Evolutionary conservation across 2,797 vertebrate species (phyloP), one percentile per base, ranked within the genome.

Genomic region (Hemitrygon akajei): DNA sequence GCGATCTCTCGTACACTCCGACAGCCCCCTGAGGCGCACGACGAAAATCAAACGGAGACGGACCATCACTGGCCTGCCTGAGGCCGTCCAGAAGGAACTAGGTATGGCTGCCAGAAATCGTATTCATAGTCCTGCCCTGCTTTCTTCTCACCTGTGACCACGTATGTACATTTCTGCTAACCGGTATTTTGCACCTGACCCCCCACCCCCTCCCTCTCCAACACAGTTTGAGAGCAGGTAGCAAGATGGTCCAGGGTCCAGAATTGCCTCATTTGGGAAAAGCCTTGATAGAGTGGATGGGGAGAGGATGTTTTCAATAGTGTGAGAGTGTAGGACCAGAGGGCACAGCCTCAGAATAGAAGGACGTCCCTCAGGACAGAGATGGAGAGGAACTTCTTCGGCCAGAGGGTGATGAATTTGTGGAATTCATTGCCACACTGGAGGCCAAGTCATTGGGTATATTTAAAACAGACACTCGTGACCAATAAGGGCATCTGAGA

Each of bases 11-110:
- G 98, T 98, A 98, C 98, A 98, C 97, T 98, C 98, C 97, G 98
- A 99, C 97, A 99, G 98, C 96, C 97, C 99, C 97, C 98, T 98
- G 97, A 99, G 98, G 96, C 98, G 98, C 96, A 97, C 98, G 98
- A 99, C 98, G 98, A 99, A 99, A 98, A 98, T 99, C 98, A 99
- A 98, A 98, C 98, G 99, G 98, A 98, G 99, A 99, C 99, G 99
- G 98, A 99, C 99, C 97, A 99, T 99, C 97, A 98, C 99, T 98
- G 99, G 99, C 97, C 96, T 99, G 96, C 99, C 99, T 97, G 98
- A 99, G 98, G 97, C 96, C 98, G 95, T 99, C 97, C 98, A 98
- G 97, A 98, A 97, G 97, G 98, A 99, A 97, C 97, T 99, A 99
- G 99, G 99, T 99, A 99, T 97, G 98, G 97, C 96, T 97, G 95